Evolutionary conservation across 1,140 invertebrate species (phyloP).

Genomic region (Cyrtorhinus lividipennis): DNA sequence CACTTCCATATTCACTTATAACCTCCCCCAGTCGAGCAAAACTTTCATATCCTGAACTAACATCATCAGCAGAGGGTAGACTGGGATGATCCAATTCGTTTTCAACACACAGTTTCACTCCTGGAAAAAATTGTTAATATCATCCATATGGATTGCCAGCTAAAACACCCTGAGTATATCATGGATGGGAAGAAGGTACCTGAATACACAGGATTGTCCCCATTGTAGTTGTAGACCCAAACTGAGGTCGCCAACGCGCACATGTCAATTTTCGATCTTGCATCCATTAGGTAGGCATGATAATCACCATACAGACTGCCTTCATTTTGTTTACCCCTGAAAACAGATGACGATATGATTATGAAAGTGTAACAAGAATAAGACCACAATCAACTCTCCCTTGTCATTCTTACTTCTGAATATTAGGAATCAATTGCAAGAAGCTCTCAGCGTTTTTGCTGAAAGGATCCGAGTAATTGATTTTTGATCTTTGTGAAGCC

Average conservation of each 20-base stretch:
- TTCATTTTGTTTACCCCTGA: constrained; percentile 18
- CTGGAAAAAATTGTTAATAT: neutral
- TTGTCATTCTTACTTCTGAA: constrained; percentile 24
- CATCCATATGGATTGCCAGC: too few relatives aligned
- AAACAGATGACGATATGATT: neutral
- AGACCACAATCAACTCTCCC: too few relatives aligned
- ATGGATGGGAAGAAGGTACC: constrained; percentile 15
- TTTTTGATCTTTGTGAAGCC: constrained; percentile 58
- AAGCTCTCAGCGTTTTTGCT: constrained; percentile 71
- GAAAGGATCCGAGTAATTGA: constrained; percentile 65
- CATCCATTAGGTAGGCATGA: constrained; percentile 68
- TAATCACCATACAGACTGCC: constrained; percentile 59
- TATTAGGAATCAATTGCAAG: constrained; percentile 54
- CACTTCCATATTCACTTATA: constrained; percentile 19
- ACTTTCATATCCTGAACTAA: constrained; percentile 73
- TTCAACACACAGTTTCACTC: neutral
- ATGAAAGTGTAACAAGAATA: neutral
- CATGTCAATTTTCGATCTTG: constrained; percentile 53
- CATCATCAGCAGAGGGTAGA: constrained; percentile 56
- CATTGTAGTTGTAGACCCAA: constrained; percentile 67
- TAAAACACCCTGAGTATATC: neutral
- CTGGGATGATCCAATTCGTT: constrained; percentile 32
- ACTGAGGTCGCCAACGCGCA: constrained; percentile 53
- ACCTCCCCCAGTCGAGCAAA: constrained; percentile 43
- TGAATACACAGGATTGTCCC: constrained; percentile 33